A percentile compares a stretch with the other conserved stretches of the same genome.
Conservation (phyloP, 2,113 vertebrate genomes). For the Ciconia maguari region DNA sequence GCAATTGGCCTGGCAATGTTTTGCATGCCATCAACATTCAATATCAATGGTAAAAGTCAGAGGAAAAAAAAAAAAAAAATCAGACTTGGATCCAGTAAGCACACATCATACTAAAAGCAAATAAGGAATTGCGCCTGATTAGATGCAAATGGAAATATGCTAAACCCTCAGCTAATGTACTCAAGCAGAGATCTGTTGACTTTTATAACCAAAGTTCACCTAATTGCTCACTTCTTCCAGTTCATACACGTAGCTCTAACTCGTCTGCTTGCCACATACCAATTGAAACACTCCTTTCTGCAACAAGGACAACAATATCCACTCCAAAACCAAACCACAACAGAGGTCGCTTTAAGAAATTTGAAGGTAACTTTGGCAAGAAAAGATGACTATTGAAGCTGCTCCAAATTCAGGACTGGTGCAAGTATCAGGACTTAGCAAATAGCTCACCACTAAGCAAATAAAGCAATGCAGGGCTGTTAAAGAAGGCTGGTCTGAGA, state of each 20-base stretch:
- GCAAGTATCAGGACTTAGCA: not conserved
- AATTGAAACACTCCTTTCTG: not conserved
- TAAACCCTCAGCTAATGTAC: not conserved
- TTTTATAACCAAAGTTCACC: constrained; percentile 24
- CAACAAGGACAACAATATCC: not conserved
- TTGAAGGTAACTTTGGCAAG: not conserved
- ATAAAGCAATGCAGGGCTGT: not conserved
- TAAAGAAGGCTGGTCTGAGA: not conserved
- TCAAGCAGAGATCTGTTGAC: constrained; percentile 20
- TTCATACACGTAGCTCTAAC: not conserved
- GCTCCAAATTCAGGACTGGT: not conserved
- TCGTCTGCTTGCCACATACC: not conserved
- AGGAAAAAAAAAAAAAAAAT: not conserved
- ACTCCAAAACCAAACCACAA: not conserved
- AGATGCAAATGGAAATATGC: not conserved
- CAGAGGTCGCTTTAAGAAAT: not conserved
- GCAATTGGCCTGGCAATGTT: not conserved
- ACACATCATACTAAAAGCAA: not conserved
- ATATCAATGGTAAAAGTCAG: not conserved
- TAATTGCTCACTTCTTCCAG: not conserved
- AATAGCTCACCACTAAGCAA: not conserved
- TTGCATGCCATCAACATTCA: not conserved
- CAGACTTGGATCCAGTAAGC: not conserved
- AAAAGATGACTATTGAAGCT: not conserved
- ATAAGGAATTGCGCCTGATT: not conserved